Base-by-base conservation (phyloP, 1,140 invertebrate genomes). In the Dreissena polymorpha region DNA sequence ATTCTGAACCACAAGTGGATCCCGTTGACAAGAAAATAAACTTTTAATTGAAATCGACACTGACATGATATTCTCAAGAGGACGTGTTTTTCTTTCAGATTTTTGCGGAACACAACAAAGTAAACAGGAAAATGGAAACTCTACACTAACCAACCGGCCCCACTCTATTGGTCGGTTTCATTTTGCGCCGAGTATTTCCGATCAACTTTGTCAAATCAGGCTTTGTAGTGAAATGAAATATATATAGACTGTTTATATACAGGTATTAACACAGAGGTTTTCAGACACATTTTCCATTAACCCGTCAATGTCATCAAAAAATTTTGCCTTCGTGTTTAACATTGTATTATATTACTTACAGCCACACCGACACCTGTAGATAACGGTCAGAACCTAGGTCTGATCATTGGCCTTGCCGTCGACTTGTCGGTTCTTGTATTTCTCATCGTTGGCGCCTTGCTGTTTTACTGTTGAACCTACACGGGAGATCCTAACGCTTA, bases 401-500 rank as follows among this genome's bases (percentile, higher is more conserved):
- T 67, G 3, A 53, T 60, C 13, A 39, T 78, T n/a, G 76, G 64
- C 25, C 10, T 65, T 0, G 21, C 69, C 13, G 67, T 78, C 21
- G 76, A 10, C 12, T 23, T 13, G 10, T 10, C 68, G 25, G 18
- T 69, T n/a, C 8, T 78, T 8, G 16, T 78, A 10, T 6, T 53
- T 0, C 51, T 78, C 23, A 60, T 78, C 49, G 21, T 78, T 18
- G 76, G 65, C 0, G 14, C 55, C 21, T 23, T 78, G 5, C 21
- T 78, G n/a, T 78, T 78, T 23, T 78, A 68, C 25, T 78, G 50
- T 51, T 78, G 75, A 39, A 55, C 55, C 65, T 78, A 78, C 75
- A 78, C 67, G 64, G 55, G 29, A 68, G 75, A 78, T 29, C 75
- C 75, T 18, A 78, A 78, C n/a, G 75, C 75, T 8, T 63, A 65